These are phyloP conservation scores for Gymnoscelis rufifasciata DNA, from an alignment of 2,888 invertebrate species.

Conservation along the genomic window DNA sequence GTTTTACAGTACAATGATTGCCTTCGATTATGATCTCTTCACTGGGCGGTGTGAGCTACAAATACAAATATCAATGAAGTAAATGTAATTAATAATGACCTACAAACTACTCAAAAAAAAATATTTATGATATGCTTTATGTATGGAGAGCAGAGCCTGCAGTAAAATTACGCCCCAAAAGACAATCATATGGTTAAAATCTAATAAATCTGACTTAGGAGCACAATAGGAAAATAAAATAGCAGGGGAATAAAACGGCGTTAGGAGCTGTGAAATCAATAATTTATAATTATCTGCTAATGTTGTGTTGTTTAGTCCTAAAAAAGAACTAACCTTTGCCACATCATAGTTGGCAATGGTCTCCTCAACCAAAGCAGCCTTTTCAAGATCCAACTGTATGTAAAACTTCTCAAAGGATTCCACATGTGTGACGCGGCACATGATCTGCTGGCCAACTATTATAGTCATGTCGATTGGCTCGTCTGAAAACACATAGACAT, in stretches of 20 bases:
- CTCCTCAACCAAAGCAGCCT: slow-evolving; percentile 58
- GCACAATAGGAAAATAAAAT: no score
- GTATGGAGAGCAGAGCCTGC: no score
- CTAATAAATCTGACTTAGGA: no score
- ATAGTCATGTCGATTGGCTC: slow-evolving; percentile 71
- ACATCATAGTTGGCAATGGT: slow-evolving; percentile 57
- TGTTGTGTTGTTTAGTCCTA: background rate
- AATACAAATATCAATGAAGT: no score
- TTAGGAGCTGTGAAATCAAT: no score
- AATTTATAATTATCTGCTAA: background rate
- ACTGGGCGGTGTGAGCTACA: slow-evolving; percentile 53
- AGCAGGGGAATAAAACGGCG: no score
- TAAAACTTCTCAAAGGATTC: slow-evolving; percentile 62
- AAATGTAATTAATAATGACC: no score
- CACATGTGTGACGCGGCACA: slow-evolving; percentile 63
- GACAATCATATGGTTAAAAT: no score
- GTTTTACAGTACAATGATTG: slow-evolving; percentile 63
- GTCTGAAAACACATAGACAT: slow-evolving; percentile 49
- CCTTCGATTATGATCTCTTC: slow-evolving; percentile 55
- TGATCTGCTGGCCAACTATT: slow-evolving; percentile 66
- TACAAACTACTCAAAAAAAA: no score
- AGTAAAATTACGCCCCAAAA: no score
- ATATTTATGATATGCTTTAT: no score
- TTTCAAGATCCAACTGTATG: slow-evolving; percentile 64
- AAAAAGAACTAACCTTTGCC: slow-evolving; percentile 41